Evolutionary conservation across 2,888 invertebrate genomes (phyloP).

Genomic region (Ptilodon capucinus): DNA sequence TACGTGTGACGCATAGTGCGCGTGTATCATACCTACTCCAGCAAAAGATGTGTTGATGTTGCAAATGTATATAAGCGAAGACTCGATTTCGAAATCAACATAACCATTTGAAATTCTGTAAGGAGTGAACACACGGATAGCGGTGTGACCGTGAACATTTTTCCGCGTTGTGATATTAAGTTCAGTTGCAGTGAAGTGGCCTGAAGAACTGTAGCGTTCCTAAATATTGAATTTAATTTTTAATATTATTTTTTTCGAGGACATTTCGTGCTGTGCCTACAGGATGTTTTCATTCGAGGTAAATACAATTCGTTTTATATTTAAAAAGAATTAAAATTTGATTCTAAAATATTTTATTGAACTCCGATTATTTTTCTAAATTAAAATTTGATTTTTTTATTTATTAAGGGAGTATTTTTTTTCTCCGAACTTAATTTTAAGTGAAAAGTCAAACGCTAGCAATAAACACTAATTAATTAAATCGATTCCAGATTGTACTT

Average conservation of each 20-base stretch:
- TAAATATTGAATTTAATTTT: constrained; percentile 30
- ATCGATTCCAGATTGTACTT: constrained; percentile 56
- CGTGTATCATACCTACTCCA: constrained; percentile 46
- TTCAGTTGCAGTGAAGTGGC: constrained; percentile 56
- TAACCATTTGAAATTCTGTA: constrained; percentile 75
- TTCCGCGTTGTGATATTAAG: constrained; percentile 66
- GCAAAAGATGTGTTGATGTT: constrained; percentile 73
- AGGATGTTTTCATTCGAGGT: constrained; percentile 68
- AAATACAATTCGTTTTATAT: constrained; percentile 12
- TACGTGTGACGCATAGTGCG: constrained; percentile 47
- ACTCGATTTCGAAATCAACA: constrained; percentile 80
- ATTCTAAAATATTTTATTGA: not conserved
- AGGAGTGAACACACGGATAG: constrained; percentile 66
- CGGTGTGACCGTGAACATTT: constrained; percentile 63
- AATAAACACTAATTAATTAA: constrained; percentile 8
- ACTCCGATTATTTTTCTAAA: not conserved
- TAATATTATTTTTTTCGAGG: constrained; percentile 21
- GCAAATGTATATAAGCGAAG: constrained; percentile 79
- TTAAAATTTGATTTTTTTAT: not conserved
- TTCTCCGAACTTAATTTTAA: not conserved
- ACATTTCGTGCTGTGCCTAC: constrained; percentile 47
- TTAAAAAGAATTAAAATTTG: no score
- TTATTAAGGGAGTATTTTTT: not conserved
- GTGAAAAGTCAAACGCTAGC: not conserved
- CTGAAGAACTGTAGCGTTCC: constrained; percentile 50